Evolutionary conservation across 2,888 invertebrate genomes (phyloP).

Genomic region (Psylliodes chrysocephalus): DNA sequence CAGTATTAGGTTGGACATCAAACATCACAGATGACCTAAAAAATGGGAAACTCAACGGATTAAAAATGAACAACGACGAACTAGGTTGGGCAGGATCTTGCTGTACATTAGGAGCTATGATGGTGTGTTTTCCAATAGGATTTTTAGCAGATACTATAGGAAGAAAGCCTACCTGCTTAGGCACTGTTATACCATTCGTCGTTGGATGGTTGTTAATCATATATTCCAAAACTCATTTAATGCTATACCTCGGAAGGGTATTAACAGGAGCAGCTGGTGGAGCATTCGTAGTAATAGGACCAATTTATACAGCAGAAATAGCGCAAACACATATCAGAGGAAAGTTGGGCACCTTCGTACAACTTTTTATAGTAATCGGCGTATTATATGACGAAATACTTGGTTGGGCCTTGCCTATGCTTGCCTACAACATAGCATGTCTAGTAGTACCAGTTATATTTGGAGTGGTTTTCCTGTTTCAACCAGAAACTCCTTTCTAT

Average conservation of each 20-base stretch:
- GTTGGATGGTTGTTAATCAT: constrained; percentile 77
- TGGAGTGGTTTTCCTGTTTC: constrained; percentile 74
- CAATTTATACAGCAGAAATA: constrained; percentile 85
- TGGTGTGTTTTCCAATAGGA: constrained; percentile 76
- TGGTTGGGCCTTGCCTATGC: constrained; percentile 71
- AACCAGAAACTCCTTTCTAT: constrained; percentile 87
- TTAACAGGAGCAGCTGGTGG: constrained; percentile 78
- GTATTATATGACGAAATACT: constrained; percentile 78
- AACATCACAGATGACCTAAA: constrained; percentile 66
- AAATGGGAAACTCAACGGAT: constrained; percentile 67
- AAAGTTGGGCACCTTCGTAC: constrained; percentile 83
- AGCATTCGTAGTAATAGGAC: constrained; percentile 81
- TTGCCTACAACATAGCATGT: constrained; percentile 72
- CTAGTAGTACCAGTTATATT: constrained; percentile 74
- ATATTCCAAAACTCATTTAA: constrained; percentile 70
- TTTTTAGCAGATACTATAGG: constrained; percentile 74
- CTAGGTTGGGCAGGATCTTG: constrained; percentile 77
- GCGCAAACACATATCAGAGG: constrained; percentile 83
- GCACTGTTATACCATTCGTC: constrained; percentile 72
- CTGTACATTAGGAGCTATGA: constrained; percentile 76
- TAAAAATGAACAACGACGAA: constrained; percentile 63
- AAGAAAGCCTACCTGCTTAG: constrained; percentile 73
- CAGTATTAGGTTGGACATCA: constrained; percentile 79
- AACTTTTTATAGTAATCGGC: constrained; percentile 82
- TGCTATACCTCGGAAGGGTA: constrained; percentile 73